Percentiles rank a stretch among this genome's conserved stretches.
Evolutionary conservation across 2,888 invertebrate species (phyloP).

Genomic region (Rosalia funebris): DNA sequence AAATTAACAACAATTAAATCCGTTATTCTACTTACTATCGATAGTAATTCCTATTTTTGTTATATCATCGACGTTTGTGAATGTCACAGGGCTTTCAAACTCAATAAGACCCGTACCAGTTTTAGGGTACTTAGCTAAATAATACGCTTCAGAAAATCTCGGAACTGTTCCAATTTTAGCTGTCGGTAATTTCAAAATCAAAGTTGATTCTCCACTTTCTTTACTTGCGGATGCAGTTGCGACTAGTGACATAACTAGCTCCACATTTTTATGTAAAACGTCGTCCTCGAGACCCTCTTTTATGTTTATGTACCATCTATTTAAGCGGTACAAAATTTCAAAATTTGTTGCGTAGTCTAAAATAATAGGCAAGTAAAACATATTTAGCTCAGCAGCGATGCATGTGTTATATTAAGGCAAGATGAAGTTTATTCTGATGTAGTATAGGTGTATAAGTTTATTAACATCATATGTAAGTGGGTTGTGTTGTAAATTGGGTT

Average conservation of each 20-base stretch:
- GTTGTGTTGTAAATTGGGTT: too few relatives aligned
- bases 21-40: constrained; percentile 24
- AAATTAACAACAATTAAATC: too few relatives aligned
- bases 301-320: constrained; percentile 32
- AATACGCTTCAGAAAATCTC: constrained; percentile 26
- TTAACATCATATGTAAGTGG: neutral
- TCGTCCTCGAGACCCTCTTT: constrained; percentile 16
- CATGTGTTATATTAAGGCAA: too few relatives aligned
- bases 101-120: constrained; percentile 14
- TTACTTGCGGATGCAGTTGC: constrained; percentile 17
- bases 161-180: neutral
- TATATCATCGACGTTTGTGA: constrained; percentile 23
- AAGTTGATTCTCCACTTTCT: constrained; percentile 9
- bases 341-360: constrained; percentile 4
- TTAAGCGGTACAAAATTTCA: neutral
- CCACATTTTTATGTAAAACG: constrained; percentile 16
- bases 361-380: constrained; percentile 28
- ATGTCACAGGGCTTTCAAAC: neutral
- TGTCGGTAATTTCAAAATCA: constrained; percentile 21
- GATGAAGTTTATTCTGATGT: neutral
- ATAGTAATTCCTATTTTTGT: constrained; percentile 12
- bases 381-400: constrained; percentile 20
- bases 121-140: constrained; percentile 21
- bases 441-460: too few relatives aligned
- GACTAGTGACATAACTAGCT: neutral